Evolutionary conservation across 2,797 vertebrate genomes (phyloP).

Genomic region (Poecile montanus): DNA sequence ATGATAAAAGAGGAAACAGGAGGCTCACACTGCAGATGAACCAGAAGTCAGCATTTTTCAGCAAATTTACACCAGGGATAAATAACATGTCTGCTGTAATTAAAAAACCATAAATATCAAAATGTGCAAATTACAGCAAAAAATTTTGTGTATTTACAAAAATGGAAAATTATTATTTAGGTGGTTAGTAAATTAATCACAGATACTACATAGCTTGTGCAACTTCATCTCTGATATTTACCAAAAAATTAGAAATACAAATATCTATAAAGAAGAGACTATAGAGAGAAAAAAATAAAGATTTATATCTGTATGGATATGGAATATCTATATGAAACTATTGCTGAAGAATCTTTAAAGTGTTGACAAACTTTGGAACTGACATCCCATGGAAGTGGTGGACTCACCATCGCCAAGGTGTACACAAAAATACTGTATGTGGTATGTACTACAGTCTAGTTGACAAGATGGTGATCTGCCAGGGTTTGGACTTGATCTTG

Average conservation of each 20-base stretch:
- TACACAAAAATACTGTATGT: not conserved
- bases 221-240: not conserved
- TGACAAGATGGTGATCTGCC: not conserved
- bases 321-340: not conserved
- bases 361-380: not conserved
- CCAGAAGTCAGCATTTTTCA: not conserved
- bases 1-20: not conserved
- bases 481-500: not conserved
- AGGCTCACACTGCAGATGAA: not conserved
- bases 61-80: not conserved
- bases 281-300: not conserved
- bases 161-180: not conserved
- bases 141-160: not conserved
- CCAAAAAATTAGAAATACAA: not conserved
- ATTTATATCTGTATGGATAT: not conserved
- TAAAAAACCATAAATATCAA: not conserved
- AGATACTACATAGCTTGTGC: not conserved
- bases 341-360: constrained; percentile 32
- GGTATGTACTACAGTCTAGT: not conserved
- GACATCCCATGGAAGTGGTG: not conserved
- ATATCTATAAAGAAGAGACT: not conserved
- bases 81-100: not conserved
- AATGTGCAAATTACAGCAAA: not conserved
- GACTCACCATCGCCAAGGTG: not conserved
- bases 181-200: not conserved